These are phyloP conservation scores for Palythoa heliodiscus DNA, from an alignment of 92 coral and sea anemone genomes.

Conservation along the genomic window DNA sequence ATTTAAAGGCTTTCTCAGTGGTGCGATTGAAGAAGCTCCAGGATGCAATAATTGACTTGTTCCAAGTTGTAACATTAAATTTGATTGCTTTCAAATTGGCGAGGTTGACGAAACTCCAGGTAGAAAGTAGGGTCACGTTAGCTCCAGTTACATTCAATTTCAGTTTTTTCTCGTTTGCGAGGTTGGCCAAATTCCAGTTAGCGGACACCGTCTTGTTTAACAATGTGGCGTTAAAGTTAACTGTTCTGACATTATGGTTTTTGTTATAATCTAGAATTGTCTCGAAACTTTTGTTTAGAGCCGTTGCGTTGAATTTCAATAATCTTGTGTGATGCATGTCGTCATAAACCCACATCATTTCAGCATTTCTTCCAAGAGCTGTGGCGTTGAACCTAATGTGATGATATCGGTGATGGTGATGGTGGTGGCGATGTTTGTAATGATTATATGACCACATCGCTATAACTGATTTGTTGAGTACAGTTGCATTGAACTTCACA, in stretches of 20 bases:
- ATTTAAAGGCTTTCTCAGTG: slow-evolving; percentile 66
- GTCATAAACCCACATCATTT: slow-evolving; percentile 57
- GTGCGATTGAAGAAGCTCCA: slow-evolving; percentile 61
- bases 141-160: slow-evolving; percentile 64
- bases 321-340: slow-evolving; percentile 52
- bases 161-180: slow-evolving; percentile 57
- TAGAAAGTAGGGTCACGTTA: slow-evolving; percentile 65
- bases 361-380: slow-evolving; percentile 67
- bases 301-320: slow-evolving; percentile 74
- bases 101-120: slow-evolving; percentile 51
- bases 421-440: slow-evolving; percentile 60
- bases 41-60: slow-evolving; percentile 67
- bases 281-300: slow-evolving; percentile 63
- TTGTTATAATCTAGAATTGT: slow-evolving; percentile 58
- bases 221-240: slow-evolving; percentile 67
- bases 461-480: slow-evolving; percentile 65
- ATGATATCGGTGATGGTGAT: slow-evolving; percentile 57
- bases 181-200: slow-evolving; percentile 67
- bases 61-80: slow-evolving; percentile 68
- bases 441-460: slow-evolving; percentile 73
- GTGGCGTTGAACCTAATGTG: slow-evolving; percentile 66
- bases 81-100: slow-evolving; percentile 71
- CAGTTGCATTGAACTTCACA: slow-evolving; percentile 77
- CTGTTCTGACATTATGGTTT: slow-evolving; percentile 47
- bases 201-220: slow-evolving; percentile 63